A percentile compares a stretch with the other conserved stretches of the same genome.
Evolutionary conservation across 2,113 vertebrate genomes (phyloP).

Genomic region (Chionis minor): DNA sequence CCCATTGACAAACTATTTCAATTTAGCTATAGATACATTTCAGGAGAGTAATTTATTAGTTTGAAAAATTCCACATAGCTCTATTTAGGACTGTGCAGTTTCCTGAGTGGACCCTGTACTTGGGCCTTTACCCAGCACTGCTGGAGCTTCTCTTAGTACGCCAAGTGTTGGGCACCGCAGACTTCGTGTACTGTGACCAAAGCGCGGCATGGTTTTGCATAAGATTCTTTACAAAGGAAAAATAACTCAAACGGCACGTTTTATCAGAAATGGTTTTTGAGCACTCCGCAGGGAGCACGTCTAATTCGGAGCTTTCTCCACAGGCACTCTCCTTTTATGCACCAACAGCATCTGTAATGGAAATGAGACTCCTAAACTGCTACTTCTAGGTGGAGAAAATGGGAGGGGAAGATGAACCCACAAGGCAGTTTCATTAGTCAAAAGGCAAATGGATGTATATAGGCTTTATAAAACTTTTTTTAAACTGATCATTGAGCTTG

Average conservation of each 20-base stretch:
- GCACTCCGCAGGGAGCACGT: background rate
- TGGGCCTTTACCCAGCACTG: background rate
- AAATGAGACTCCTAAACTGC: slow-evolving; percentile 11
- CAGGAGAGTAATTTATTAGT: background rate
- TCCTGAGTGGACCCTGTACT: accelerated
- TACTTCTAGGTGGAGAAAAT: background rate
- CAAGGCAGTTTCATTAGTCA: background rate
- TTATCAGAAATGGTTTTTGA: background rate
- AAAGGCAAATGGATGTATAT: background rate
- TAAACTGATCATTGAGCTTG: background rate
- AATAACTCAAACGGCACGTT: background rate
- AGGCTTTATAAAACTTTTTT: background rate
- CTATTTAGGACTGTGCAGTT: background rate
- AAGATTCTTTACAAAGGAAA: background rate
- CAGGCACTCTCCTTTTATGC: slow-evolving; percentile 15
- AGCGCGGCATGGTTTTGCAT: background rate
- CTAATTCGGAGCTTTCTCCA: background rate
- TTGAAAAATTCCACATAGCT: background rate
- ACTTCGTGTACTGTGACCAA: background rate
- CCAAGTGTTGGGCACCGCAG: accelerated
- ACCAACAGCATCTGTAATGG: slow-evolving; percentile 5
- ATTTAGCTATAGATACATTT: background rate
- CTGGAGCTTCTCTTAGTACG: background rate
- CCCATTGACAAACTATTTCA: background rate
- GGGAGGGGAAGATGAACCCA: background rate